Evolutionary conservation across 2,113 vertebrate genomes (phyloP).

Genomic region (Megalops atlanticus): DNA sequence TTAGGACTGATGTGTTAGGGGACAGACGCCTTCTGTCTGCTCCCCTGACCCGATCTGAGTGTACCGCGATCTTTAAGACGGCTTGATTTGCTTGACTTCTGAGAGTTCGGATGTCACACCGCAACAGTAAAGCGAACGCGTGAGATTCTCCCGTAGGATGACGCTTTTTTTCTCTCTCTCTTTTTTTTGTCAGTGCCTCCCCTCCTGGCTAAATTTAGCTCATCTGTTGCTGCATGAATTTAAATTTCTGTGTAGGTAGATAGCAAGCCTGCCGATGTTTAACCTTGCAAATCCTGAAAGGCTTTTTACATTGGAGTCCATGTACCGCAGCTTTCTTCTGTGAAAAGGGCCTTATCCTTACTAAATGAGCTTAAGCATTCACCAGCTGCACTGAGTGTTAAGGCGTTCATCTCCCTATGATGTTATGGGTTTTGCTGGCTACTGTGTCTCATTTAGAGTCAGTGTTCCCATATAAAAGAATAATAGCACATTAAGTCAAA

Average conservation of each 20-base stretch:
- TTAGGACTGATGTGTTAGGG: not conserved
- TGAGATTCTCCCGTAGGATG: constrained; percentile 18
- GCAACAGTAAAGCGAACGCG: constrained; percentile 4
- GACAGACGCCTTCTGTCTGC: not conserved
- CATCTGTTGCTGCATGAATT: constrained; percentile 47
- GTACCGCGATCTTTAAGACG: constrained; percentile 31
- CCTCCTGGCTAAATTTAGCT: constrained; percentile 60
- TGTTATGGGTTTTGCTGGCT: not conserved
- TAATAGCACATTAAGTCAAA: too few species aligned
- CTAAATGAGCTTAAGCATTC: not conserved
- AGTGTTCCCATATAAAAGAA: too few species aligned
- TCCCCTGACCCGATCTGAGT: constrained; percentile 37
- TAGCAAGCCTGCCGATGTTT: not conserved
- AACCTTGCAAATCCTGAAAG: not conserved
- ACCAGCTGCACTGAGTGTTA: not conserved
- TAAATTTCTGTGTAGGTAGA: constrained; percentile 32
- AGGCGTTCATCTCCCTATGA: not conserved
- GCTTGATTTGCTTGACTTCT: not conserved
- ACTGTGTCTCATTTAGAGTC: too few species aligned
- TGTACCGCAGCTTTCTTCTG: not conserved
- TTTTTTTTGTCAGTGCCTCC: constrained; percentile 48
- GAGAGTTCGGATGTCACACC: constrained; percentile 17
- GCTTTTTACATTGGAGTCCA: not conserved
- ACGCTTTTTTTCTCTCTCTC: constrained; percentile 33
- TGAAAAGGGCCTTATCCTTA: not conserved